Evolutionary conservation across 1,140 invertebrate genomes (phyloP), one percentile per base, ranked within the genome.

Genomic region (Hylaeus anthracinus): DNA sequence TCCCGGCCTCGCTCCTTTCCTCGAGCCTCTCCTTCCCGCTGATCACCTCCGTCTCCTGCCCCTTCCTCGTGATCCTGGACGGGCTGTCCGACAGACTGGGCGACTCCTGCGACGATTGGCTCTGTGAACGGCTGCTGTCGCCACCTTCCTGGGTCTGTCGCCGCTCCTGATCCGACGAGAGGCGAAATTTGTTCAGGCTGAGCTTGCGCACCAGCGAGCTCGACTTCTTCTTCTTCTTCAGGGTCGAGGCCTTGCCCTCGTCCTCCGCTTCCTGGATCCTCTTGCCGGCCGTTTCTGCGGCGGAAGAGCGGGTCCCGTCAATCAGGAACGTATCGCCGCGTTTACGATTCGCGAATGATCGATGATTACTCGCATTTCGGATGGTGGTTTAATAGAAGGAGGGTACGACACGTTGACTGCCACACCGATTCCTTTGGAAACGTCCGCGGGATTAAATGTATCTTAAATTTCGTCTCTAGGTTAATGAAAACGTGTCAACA

Each of bases 101-200:
- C 65, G 91, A 92, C 15, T 93, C 91, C 72, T 91, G 91, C 41
- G 92, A 91, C 69, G 92, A 93, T 83, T 90, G 92, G 71, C 91
- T 92, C 70, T 87, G 87, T 26, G 90, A 91, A 15, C 88, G 87
- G 41, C 91, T 92, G 45, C 89, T 90, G 65, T 92, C 90, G 58
- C 90, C 91, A 88, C 91, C 91, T 64, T 92, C 91, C 55, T 72
- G 91, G 72, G 89, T 90, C 64, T 90, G 90, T 67, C 91, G 79
- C 48, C 89, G 89, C 66, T 86, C 72, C n/a, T 88, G 90, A n/a
- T 92, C 91, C 74, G 82, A 72, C 39, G 91, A 89, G 70, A 89
- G 64, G 65, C 90, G 85, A 84, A 92, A 92, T 86, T 92, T 92
- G 71, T 87, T 92, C 70, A 92, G 79, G 82, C 91, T 91, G 75